A percentile compares a stretch with the other conserved stretches of the same genome.
Evolutionary conservation across 2,113 vertebrate genomes (phyloP).

Genomic region (Rhinoderma darwinii): DNA sequence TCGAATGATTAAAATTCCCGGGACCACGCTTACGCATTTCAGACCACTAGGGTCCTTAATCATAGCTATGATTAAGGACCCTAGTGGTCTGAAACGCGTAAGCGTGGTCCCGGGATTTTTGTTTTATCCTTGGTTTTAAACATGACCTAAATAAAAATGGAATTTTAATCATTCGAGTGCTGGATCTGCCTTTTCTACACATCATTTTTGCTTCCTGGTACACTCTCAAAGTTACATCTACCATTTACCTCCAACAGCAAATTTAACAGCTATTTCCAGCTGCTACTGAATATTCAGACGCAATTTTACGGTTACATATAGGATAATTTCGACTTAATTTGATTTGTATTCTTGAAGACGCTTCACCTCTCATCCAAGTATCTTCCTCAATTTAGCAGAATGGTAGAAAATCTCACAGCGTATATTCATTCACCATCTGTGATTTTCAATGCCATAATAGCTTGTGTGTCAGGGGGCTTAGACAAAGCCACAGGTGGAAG

Average conservation of each 20-base stretch:
- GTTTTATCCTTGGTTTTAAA: too few relatives aligned
- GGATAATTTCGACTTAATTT: neutral
- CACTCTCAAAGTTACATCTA: neutral
- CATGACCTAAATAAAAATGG: too few relatives aligned
- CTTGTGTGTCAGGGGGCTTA: neutral
- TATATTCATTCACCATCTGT: slow-evolving; percentile 2
- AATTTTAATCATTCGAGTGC: too few relatives aligned
- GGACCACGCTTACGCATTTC: too few relatives aligned
- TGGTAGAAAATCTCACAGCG: neutral
- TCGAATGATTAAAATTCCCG: too few relatives aligned
- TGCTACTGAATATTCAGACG: neutral
- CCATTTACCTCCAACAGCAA: neutral
- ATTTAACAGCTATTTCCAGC: neutral
- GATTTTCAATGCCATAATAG: neutral
- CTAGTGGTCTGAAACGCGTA: too few relatives aligned
- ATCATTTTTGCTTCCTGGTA: too few relatives aligned
- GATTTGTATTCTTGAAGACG: neutral
- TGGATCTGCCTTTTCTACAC: too few relatives aligned
- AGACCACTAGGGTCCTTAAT: too few relatives aligned
- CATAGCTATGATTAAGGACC: too few relatives aligned
- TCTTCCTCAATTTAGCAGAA: slow-evolving; percentile 1
- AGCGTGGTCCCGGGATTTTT: too few relatives aligned
- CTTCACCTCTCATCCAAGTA: neutral
- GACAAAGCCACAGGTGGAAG: slow-evolving; percentile 10
- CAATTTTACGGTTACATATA: neutral